Percentiles rank a stretch among this genome's conserved stretches.
Conservation (phyloP, 2,113 vertebrate genomes). For the Odontesthes bonariensis region DNA sequence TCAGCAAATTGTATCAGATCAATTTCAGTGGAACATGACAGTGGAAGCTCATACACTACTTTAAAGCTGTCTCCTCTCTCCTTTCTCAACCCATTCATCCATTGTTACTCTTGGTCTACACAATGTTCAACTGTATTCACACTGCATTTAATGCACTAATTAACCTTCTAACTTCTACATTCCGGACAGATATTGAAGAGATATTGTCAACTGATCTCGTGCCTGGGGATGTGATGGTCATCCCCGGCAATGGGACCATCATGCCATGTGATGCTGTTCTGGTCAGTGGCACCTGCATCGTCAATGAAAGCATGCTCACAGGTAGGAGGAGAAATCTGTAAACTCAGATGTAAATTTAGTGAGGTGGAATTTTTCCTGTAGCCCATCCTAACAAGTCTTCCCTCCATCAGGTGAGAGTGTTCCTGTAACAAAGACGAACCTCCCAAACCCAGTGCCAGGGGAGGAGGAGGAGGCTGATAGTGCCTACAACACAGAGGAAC, state of each 20-base stretch:
- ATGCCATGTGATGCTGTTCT: constrained; percentile 98
- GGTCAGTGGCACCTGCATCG: constrained; percentile 96
- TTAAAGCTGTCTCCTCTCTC: too few relatives aligned
- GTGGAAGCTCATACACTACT: too few relatives aligned
- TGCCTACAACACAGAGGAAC: constrained; percentile 88
- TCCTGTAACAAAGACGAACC: constrained; percentile 97
- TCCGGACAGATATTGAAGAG: constrained; percentile 88
- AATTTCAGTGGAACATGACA: too few relatives aligned
- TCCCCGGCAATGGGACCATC: constrained; percentile 94
- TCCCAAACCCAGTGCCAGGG: constrained; percentile 88
- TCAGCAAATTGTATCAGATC: too few relatives aligned
- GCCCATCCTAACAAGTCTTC: not conserved
- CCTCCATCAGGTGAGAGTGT: constrained; percentile 91
- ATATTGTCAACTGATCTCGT: constrained; percentile 95
- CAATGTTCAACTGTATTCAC: not conserved
- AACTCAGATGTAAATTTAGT: not conserved
- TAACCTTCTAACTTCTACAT: constrained; percentile 4
- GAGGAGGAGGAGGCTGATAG: constrained; percentile 79
- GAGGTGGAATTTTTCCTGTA: not conserved
- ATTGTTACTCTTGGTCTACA: constrained; percentile 9
- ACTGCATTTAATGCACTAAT: constrained; percentile 24
- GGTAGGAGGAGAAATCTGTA: constrained; percentile 75
- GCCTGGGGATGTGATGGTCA: constrained; percentile 93
- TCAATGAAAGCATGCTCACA: constrained; percentile 99
- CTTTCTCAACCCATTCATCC: not conserved